Conservation (phyloP, 2,797 vertebrate genomes). For the Telmatherina bonti region DNA sequence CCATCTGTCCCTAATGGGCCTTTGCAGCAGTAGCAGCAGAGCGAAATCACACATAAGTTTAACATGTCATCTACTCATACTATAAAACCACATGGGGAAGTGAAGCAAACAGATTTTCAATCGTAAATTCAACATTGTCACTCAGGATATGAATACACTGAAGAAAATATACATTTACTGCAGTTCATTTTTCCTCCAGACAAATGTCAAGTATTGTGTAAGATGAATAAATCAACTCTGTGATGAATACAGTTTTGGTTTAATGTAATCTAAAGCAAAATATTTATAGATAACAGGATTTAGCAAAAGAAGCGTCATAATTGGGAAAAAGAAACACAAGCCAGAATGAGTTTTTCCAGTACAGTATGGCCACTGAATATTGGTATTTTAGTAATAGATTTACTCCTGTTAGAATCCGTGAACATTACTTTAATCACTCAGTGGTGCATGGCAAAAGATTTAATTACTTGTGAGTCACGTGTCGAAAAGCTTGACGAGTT, state of each 20-base stretch:
- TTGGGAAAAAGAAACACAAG: not conserved
- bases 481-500: constrained; percentile 9
- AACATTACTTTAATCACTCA: not conserved
- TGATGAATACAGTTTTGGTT: constrained; percentile 6
- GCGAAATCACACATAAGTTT: not conserved
- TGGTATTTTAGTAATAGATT: not conserved
- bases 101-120: not conserved
- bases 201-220: too few relatives aligned
- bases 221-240: constrained; percentile 6
- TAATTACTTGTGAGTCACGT: constrained; percentile 26
- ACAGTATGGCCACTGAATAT: not conserved
- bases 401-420: not conserved
- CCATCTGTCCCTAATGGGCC: not conserved
- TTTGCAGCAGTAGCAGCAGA: not conserved
- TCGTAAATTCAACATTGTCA: not conserved
- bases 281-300: too few relatives aligned
- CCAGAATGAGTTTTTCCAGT: not conserved
- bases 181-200: not conserved
- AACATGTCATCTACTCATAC: not conserved
- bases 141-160: not conserved
- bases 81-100: constrained; percentile 15
- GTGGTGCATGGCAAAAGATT: not conserved
- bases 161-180: not conserved
- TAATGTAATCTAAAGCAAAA: not conserved
- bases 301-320: too few relatives aligned